Base-by-base conservation (phyloP, 2,113 vertebrate genomes). In the Megaceryle maxima region DNA sequence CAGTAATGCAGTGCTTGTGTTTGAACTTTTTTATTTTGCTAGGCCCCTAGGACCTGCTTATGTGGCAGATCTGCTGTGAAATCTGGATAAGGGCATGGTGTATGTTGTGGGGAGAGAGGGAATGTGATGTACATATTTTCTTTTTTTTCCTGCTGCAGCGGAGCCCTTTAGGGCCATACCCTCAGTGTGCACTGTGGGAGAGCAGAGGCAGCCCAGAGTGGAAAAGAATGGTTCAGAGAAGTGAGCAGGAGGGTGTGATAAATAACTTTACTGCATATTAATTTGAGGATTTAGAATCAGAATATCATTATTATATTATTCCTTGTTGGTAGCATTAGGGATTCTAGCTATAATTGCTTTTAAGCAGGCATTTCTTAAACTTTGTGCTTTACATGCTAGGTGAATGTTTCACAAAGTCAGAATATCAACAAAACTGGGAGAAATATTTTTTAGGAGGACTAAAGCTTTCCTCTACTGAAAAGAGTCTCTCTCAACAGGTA, bases 161-260 rank as follows among this genome's bases (percentile, higher is more conserved):
- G n/a, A 53, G 33, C 29, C 63, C 29, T 37, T 33, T 37, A 79
- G 7, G 26, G 22, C 66, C 33, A 6, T 56, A 24, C 16, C 15
- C 1, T 0, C 8, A 11, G 6, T 29, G 22, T 59, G 44, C 3
- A 6, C 1, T 31, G 39, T 13, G 46, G 51, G 22, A 55, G 69
- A 31, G 19, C 2, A 1, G 24, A 85, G 31, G 19, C 18, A 50
- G 46, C 37, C 9, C 6, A 14, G 14, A 18, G 13, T 29, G 13
- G 51, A 64, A 22, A 13, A 60, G 26, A 22, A 48, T 43, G 8
- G 20, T 72, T 44, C 16, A 39, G 75, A 66, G 18, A 39, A 43
- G 21, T 8, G 2, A 50, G 14, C 8, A 73, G 51, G 51, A n/a
- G 10, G 26, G 1, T 64, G 43, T 43, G 39, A 21, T 59, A 2